A percentile compares a stretch with the other conserved stretches of the same genome.
phyloP scores from a whole-genome alignment of 2,888 invertebrate species.

The Alcis repandata region DNA sequence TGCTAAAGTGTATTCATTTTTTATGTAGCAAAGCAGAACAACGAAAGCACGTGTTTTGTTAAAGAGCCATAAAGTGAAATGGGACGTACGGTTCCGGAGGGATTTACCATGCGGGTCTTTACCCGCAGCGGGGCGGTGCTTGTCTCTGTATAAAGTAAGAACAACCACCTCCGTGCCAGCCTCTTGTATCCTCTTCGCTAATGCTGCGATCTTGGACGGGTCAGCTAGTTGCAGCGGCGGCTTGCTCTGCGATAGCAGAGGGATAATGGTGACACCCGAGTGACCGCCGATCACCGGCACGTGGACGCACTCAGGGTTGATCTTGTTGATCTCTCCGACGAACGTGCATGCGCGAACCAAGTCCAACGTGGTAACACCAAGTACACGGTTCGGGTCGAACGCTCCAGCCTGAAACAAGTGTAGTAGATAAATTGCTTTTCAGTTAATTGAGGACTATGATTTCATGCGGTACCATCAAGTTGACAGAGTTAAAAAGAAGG shows the following conservation, averaged over 20 bases:
- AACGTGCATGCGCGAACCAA: background rate
- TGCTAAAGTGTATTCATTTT: too few relatives aligned
- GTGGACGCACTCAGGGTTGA: background rate
- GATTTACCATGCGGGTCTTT: too few relatives aligned
- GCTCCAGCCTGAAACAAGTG: conserved; percentile 3
- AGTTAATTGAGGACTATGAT: too few relatives aligned
- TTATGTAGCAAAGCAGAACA: too few relatives aligned
- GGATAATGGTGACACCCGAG: background rate
- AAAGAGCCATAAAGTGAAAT: too few relatives aligned
- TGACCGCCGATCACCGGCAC: conserved; percentile 6
- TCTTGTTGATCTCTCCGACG: background rate
- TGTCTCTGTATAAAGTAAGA: background rate
- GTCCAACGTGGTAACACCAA: conserved; percentile 1
- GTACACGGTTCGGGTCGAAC: background rate
- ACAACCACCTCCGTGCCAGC: conserved; percentile 8
- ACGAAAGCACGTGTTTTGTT: too few relatives aligned
- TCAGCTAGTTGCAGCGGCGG: background rate
- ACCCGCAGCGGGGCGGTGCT: too few relatives aligned
- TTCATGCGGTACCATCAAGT: too few relatives aligned
- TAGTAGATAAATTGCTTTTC: background rate
- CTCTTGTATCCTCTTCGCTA: background rate
- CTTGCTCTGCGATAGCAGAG: conserved; percentile 1
- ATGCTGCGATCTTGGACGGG: background rate
- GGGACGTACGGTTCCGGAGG: too few relatives aligned
- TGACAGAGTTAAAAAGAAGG: too few relatives aligned